Evolutionary conservation across 2,888 invertebrate genomes (phyloP), one percentile per base, ranked within the genome.

Genomic region (Luperina testacea): DNA sequence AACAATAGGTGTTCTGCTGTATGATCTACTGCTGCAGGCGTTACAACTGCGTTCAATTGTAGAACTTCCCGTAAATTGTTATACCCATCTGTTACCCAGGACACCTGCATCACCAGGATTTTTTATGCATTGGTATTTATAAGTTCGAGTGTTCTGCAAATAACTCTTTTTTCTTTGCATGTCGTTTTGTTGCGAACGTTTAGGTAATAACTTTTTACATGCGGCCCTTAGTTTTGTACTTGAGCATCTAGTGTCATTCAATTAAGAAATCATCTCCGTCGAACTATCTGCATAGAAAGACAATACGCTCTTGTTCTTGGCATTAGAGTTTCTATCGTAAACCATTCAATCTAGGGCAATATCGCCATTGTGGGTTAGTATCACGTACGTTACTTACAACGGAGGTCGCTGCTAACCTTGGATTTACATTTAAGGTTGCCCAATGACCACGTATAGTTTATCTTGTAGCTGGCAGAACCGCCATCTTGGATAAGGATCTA

Each of bases 291-390:
- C 48, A 57, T 13, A 65, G 20, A 48, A 48, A 9, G 20, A 51
- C 42, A 67, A 63, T 67, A 17, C 24, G n/a, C 45, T 68, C 57
- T 57, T 51, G 48, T 81, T 63, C 57, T 71, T 59, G 48, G 57
- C 15, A 51, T 65, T 63, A 65, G 48, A 73, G 72, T 67, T 45
- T 70, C n/a, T 77, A 59, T 78, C 59, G 53, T 75, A 74, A 84
- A 81, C 68, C 74, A 75, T 63, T 68, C 59, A 64, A 88, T 87
- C 84, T 87, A 72, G 89, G 85, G 78, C 87, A 88, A 88, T 88
- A 82, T 45, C 45, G 80, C 78, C 81, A 89, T 88, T 88, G 61
- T 78, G 38, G 80, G 75, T 64, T 42, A 42, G 48, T 76, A 65
- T 83, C 88, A 88, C 88, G 88, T 88, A 81, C 85, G 65, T 48